A percentile compares a stretch with the other conserved stretches of the same genome.
These are phyloP conservation scores for Apocrypta bakeri DNA, from an alignment of 1,140 invertebrate genomes.

Conservation along the genomic window DNA sequence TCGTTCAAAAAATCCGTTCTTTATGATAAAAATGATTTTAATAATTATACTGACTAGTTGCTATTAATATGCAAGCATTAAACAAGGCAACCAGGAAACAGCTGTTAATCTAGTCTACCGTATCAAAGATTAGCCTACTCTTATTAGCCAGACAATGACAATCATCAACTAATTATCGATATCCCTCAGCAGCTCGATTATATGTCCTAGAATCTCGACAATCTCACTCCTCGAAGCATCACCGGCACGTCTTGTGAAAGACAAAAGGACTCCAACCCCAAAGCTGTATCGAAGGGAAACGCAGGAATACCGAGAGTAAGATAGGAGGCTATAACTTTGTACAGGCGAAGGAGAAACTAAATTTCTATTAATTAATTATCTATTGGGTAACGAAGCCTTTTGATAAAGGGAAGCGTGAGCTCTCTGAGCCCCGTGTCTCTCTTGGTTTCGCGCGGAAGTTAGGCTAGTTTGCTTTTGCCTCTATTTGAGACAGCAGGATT, in stretches of 20 bases:
- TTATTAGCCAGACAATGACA: background rate
- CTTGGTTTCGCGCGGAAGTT: background rate
- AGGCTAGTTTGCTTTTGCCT: background rate
- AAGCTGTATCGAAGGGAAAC: background rate
- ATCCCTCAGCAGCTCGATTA: background rate
- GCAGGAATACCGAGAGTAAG: background rate
- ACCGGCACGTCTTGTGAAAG: background rate
- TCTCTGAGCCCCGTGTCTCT: constrained; percentile 3
- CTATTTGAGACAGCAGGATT: background rate
- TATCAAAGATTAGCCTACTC: background rate
- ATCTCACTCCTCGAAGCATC: background rate
- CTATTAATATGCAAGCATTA: too few species aligned
- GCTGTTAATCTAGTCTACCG: background rate
- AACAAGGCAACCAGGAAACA: background rate
- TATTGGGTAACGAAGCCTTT: constrained; percentile 45
- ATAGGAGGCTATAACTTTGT: background rate
- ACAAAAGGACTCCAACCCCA: background rate
- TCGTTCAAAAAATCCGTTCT: too few species aligned
- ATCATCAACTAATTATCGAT: constrained; percentile 42
- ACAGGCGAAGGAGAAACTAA: background rate
- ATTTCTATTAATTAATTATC: constrained; percentile 56
- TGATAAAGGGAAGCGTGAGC: background rate
- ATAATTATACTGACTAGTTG: too few species aligned
- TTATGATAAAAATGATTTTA: too few species aligned
- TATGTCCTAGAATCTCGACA: background rate